A percentile compares a stretch with the other conserved stretches of the same genome.
Conservation (phyloP, 2,888 invertebrate genomes). For the Exocentrus adspersus region DNA sequence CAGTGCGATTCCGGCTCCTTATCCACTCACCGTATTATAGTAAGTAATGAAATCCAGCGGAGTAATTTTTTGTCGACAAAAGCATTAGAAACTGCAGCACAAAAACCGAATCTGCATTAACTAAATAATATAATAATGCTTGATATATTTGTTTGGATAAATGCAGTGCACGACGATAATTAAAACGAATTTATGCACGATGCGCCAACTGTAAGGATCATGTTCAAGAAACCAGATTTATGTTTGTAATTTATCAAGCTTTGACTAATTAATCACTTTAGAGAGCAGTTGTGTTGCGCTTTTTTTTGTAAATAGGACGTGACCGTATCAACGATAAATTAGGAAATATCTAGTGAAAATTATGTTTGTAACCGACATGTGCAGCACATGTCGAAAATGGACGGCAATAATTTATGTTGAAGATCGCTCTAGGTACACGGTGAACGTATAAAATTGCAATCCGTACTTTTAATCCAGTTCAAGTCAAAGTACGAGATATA, state of each 20-base stretch:
- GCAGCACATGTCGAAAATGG: background rate
- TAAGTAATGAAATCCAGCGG: too few species aligned
- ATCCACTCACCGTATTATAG: too few species aligned
- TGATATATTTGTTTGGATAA: constrained; percentile 2
- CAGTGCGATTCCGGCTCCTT: too few species aligned
- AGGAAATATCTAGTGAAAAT: background rate
- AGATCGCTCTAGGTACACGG: background rate
- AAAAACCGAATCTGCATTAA: too few species aligned
- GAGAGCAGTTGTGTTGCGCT: constrained; percentile 4
- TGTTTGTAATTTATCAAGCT: constrained; percentile 8
- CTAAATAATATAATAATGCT: too few species aligned
- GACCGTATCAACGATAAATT: constrained; percentile 7
- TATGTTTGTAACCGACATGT: background rate
- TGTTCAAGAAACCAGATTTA: constrained; percentile 6
- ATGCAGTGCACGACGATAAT: constrained; percentile 9
- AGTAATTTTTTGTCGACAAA: too few species aligned
- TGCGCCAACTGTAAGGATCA: constrained; percentile 2
- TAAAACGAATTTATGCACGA: constrained; percentile 17
- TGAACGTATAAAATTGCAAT: too few species aligned
- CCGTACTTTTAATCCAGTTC: too few species aligned
- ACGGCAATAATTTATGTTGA: background rate
- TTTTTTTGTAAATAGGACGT: constrained; percentile 1
- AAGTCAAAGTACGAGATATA: too few species aligned
- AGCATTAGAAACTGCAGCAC: too few species aligned
- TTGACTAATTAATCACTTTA: background rate